Evolutionary conservation across 2,113 vertebrate genomes (phyloP), one percentile per base, ranked within the genome.

Genomic region (Bos indicus): DNA sequence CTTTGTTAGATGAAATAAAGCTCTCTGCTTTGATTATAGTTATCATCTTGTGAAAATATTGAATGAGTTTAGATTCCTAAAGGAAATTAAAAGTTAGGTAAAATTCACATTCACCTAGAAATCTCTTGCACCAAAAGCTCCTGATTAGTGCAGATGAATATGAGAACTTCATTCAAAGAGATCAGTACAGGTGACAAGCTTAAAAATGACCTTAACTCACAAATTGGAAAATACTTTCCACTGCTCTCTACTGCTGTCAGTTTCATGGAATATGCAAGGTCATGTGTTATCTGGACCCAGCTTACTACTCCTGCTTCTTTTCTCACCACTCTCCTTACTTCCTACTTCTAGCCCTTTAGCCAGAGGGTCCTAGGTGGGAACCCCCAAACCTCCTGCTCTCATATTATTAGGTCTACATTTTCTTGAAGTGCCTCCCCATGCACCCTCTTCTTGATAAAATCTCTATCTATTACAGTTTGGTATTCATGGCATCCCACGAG

Each of bases 1-100:
- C 59, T 87, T 96, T 91, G 84, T 97, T 97, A 64, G 51, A 48
- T 54, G 36, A 90, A 97, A 93, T 98, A 90, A 96, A 95, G 15
- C 33, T 71, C 43, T 92, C 57, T 93, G 59, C 25, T 51, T 91
- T 95, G 82, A 93, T 97, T 93, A 88, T 28, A 91, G 56, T 89
- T 89, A 71, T 94, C 71, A 88, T 89, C 74, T 93, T 71, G 43
- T 93, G 60, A 92, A 97, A 97, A 92, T 95, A 91, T 82, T 96
- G 92, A 87, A 74, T 81, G n/a, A 82, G 13, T 88, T 60, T 78
- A 85, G 33, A 12, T 94, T 95, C n/a, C 77, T 91, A 88, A 92
- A 92, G 30, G 64, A 96, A 97, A 83, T 91, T 52, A 97, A 43
- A 97, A 96, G 74, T 89, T 88, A 40, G 16, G 19, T 93, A 83